Percentiles rank a stretch among this genome's conserved stretches.
These are phyloP conservation scores for Balanococcus diminutus DNA, from an alignment of 2,888 invertebrate species.

Conservation along the genomic window DNA sequence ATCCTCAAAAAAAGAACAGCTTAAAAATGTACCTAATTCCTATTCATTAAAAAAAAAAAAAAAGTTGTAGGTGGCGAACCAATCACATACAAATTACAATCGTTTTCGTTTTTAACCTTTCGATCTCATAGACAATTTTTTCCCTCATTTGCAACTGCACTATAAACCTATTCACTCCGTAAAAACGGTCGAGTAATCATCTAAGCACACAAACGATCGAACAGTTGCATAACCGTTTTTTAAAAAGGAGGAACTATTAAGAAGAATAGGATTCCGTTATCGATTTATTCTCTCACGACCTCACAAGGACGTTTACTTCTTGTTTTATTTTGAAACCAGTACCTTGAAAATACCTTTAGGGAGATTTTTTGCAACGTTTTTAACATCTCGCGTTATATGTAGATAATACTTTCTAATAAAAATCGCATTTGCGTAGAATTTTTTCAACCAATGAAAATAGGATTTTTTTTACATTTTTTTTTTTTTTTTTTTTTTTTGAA, in stretches of 20 bases:
- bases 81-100: no score
- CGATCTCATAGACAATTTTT: background rate
- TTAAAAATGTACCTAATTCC: no score
- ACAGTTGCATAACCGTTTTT: constrained; percentile 43
- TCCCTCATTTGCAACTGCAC: background rate
- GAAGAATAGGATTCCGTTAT: constrained; percentile 33
- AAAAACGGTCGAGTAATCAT: background rate
- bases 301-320: constrained; percentile 53
- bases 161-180: background rate
- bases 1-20: no score
- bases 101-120: no score
- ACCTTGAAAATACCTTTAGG: constrained; percentile 31
- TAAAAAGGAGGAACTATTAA: background rate
- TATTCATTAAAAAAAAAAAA: no score
- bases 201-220: background rate
- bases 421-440: background rate
- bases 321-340: constrained; percentile 34
- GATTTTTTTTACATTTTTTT: background rate
- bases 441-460: background rate
- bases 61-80: no score
- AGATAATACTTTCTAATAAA: constrained; percentile 27
- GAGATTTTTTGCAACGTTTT: constrained; percentile 4
- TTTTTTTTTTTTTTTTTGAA: no score
- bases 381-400: background rate
- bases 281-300: constrained; percentile 43